These are phyloP conservation scores for Rana temporaria DNA, from an alignment of 2,113 vertebrate species.

Conservation along the genomic window DNA sequence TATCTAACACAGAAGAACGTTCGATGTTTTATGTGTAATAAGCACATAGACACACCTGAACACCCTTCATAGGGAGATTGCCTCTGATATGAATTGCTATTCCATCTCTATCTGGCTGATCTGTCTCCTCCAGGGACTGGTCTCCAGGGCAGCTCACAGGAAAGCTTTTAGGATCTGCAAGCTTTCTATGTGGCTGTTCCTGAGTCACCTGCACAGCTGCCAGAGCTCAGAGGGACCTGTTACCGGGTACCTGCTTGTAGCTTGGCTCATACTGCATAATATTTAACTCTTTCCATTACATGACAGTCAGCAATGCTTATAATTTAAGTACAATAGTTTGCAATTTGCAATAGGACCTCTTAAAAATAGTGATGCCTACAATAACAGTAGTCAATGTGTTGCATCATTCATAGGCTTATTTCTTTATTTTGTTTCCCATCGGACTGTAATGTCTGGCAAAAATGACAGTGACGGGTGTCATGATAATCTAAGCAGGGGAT, in stretches of 20 bases:
- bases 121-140: neutral
- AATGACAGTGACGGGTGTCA: no score
- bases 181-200: conserved; percentile 34
- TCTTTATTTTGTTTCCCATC: no score
- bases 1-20: no score
- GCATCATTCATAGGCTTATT: no score
- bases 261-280: neutral
- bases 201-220: conserved; percentile 39
- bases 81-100: neutral
- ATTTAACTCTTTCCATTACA: neutral
- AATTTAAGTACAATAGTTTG: no score
- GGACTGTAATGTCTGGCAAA: no score
- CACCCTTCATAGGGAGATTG: neutral
- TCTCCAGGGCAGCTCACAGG: conserved; percentile 19
- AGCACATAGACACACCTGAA: neutral
- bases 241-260: neutral
- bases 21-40: neutral
- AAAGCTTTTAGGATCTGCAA: conserved; percentile 6
- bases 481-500: no score
- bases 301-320: neutral
- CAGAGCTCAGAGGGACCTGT: neutral
- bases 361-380: no score
- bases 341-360: no score
- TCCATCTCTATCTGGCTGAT: neutral
- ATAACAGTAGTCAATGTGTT: no score